These are phyloP conservation scores for Thera obeliscata DNA, from an alignment of 2,888 invertebrate genomes.

Conservation along the genomic window DNA sequence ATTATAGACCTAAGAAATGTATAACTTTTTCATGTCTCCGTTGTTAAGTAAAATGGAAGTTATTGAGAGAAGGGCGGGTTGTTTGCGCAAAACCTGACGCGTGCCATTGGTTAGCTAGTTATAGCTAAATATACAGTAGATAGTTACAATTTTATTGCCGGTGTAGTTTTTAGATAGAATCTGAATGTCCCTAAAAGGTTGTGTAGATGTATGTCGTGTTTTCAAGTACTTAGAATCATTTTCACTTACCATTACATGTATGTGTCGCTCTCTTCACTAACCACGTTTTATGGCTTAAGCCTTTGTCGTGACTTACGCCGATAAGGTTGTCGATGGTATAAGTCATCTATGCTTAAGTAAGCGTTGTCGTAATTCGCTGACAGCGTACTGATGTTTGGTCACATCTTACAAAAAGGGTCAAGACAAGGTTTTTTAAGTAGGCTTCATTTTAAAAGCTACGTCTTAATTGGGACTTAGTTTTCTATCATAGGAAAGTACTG, in stretches of 20 bases:
- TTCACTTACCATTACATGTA: neutral
- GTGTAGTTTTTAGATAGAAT: constrained; percentile 36
- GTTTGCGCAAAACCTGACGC: constrained; percentile 46
- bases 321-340: neutral
- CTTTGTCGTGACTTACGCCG: neutral
- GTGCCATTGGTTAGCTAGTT: constrained; percentile 72
- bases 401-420: neutral
- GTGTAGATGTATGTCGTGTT: constrained; percentile 21
- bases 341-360: neutral
- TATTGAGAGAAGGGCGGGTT: constrained; percentile 37
- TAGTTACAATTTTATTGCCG: constrained; percentile 66
- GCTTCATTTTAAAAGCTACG: neutral
- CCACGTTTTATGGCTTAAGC: neutral
- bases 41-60: constrained; percentile 40
- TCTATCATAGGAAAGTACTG: constrained; percentile 26
- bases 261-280: neutral
- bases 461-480: constrained; percentile 10
- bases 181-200: constrained; percentile 26
- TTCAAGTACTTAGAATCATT: constrained; percentile 7
- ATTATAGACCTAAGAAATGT: constrained; percentile 1
- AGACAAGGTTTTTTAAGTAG: neutral
- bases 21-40: constrained; percentile 39
- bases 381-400: neutral
- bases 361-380: neutral
- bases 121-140: constrained; percentile 66